These are phyloP conservation scores for Ernsta delagoae DNA, from an alignment of 2,888 invertebrate genomes.

Conservation along the genomic window DNA sequence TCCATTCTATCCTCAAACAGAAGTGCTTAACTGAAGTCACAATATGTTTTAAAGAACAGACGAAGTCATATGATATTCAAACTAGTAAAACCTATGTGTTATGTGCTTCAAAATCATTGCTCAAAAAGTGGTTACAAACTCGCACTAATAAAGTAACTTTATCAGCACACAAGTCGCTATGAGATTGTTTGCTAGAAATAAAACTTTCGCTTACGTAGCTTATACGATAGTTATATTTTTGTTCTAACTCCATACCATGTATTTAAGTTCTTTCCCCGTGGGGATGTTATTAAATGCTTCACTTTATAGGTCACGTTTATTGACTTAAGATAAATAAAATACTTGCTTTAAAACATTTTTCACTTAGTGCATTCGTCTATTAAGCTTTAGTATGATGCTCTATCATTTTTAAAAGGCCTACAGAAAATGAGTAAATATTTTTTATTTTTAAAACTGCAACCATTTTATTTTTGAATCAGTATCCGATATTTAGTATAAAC, in stretches of 20 bases:
- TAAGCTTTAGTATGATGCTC: neutral
- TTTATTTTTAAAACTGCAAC: no score
- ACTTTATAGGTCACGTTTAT: conserved; percentile 31
- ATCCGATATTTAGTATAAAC: no score
- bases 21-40: no score
- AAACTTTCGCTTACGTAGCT: conserved; percentile 21
- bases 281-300: conserved; percentile 24
- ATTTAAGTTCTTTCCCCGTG: conserved; percentile 28
- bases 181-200: conserved; percentile 28
- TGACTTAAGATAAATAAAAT: conserved; percentile 19
- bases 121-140: neutral
- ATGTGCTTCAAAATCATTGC: neutral
- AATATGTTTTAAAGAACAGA: no score
- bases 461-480: no score
- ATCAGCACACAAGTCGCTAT: conserved; percentile 16
- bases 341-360: conserved; percentile 1
- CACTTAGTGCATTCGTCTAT: neutral
- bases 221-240: conserved; percentile 26
- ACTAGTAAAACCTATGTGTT: no score
- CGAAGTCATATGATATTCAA: no score
- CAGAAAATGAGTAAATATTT: no score
- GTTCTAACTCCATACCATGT: conserved; percentile 9
- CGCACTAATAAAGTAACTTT: conserved; percentile 13
- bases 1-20: no score
- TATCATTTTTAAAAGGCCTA: neutral